Conservation (phyloP, 2,888 invertebrate species). For the Pachliopta kotzebuea region DNA sequence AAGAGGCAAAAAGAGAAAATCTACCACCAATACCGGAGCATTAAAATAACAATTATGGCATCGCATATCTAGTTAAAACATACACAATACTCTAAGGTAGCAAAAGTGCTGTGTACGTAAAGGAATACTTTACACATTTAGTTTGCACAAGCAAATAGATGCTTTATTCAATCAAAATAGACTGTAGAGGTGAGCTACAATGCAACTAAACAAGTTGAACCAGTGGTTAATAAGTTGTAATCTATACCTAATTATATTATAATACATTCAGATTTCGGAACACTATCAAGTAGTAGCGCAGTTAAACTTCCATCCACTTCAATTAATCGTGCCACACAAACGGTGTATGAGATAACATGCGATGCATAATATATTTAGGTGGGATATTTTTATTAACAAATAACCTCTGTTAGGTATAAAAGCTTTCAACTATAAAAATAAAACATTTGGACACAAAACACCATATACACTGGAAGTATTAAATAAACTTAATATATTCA, state of each 20-base stretch:
- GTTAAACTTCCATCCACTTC: background rate
- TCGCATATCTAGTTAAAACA: background rate
- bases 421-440: constrained; percentile 1
- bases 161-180: constrained; percentile 6
- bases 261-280: background rate
- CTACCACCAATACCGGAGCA: constrained; percentile 15
- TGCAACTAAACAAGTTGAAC: constrained; percentile 11
- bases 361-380: background rate
- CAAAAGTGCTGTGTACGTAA: constrained; percentile 14
- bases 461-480: background rate
- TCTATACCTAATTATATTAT: constrained; percentile 1
- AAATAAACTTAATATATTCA: background rate
- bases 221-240: background rate
- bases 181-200: constrained; percentile 11
- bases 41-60: constrained; percentile 6
- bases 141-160: constrained; percentile 23
- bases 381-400: background rate
- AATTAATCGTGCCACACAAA: constrained; percentile 4
- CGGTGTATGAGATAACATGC: constrained; percentile 6
- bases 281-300: constrained; percentile 1
- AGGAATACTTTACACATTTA: constrained; percentile 19
- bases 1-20: constrained; percentile 12
- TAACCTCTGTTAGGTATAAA: background rate
- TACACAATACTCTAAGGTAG: constrained; percentile 11
- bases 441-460: constrained; percentile 8